These are phyloP conservation scores for Macaria liturata DNA, from an alignment of 2,888 invertebrate genomes.

Conservation along the genomic window DNA sequence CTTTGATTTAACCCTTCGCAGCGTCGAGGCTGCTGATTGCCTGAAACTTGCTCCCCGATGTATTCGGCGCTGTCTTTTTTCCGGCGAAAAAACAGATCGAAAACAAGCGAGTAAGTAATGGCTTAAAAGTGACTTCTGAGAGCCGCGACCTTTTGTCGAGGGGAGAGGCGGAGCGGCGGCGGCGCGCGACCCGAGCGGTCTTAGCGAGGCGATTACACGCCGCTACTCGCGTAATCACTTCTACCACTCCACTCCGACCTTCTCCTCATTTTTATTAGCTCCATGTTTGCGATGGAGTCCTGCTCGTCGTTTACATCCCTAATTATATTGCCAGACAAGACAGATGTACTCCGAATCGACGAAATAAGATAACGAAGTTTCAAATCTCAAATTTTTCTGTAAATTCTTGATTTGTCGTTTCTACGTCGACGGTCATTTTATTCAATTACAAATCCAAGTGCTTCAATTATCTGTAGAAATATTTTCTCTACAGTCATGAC, in stretches of 20 bases:
- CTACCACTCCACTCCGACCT: constrained; percentile 36
- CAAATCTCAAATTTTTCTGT: background rate
- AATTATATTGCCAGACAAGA: constrained; percentile 20
- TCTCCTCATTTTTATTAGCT: constrained; percentile 31
- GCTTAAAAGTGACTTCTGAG: constrained; percentile 72
- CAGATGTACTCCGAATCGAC: constrained; percentile 22
- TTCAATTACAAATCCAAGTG: constrained; percentile 1
- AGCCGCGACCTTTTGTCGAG: constrained; percentile 49
- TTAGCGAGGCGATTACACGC: constrained; percentile 49
- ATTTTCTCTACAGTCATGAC: constrained; percentile 38
- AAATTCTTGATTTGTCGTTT: background rate
- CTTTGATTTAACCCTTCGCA: constrained; percentile 81
- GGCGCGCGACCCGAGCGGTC: constrained; percentile 41
- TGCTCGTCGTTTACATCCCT: constrained; percentile 24
- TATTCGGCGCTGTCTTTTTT: constrained; percentile 71
- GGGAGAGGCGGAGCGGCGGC: constrained; percentile 38
- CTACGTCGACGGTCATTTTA: background rate
- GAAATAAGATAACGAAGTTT: constrained; percentile 11
- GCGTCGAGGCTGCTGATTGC: constrained; percentile 79
- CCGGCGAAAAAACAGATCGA: constrained; percentile 74
- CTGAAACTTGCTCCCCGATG: constrained; percentile 75
- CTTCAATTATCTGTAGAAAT: constrained; percentile 12
- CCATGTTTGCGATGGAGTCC: constrained; percentile 24
- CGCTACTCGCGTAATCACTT: constrained; percentile 48
- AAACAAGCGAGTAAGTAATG: constrained; percentile 79